Evolutionary conservation across 1,140 invertebrate species (phyloP).

Genomic region (Babylonia areolata): DNA sequence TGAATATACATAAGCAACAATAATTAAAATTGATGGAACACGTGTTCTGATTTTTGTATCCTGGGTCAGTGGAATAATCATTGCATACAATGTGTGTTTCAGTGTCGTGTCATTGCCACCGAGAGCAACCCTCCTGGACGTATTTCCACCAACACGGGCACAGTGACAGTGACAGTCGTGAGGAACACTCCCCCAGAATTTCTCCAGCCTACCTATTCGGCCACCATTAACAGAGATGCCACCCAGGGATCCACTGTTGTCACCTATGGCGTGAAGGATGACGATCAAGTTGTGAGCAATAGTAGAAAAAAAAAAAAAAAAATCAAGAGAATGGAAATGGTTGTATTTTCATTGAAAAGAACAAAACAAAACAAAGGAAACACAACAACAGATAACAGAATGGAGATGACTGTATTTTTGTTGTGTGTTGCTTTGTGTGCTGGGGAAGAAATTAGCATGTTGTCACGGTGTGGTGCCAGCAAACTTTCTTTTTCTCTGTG

Average conservation of each 20-base stretch:
- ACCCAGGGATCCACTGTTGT: slow-evolving; percentile 31
- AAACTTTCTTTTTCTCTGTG: too few relatives aligned
- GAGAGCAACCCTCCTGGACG: slow-evolving; percentile 29
- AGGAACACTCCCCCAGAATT: slow-evolving; percentile 38
- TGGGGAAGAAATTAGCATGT: too few relatives aligned
- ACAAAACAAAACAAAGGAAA: too few relatives aligned
- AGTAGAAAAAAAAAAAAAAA: too few relatives aligned
- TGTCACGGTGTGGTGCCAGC: too few relatives aligned
- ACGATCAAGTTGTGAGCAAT: slow-evolving; percentile 39
- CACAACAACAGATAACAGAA: too few relatives aligned
- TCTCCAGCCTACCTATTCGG: slow-evolving; percentile 13
- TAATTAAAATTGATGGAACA: too few relatives aligned
- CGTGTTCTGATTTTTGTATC: not conserved
- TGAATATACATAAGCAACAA: not conserved
- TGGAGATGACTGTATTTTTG: too few relatives aligned
- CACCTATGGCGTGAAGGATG: slow-evolving; percentile 34
- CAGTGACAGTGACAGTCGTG: slow-evolving; percentile 31
- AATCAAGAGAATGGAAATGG: too few relatives aligned
- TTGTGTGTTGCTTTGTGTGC: too few relatives aligned
- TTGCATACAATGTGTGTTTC: slow-evolving; percentile 16
- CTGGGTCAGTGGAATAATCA: not conserved
- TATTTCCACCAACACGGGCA: slow-evolving; percentile 28
- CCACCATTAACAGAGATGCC: slow-evolving; percentile 36
- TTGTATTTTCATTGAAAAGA: too few relatives aligned
- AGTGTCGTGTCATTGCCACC: slow-evolving; percentile 39